These are phyloP conservation scores for Vidua macroura DNA, from an alignment of 2,113 vertebrate species.

Conservation along the genomic window DNA sequence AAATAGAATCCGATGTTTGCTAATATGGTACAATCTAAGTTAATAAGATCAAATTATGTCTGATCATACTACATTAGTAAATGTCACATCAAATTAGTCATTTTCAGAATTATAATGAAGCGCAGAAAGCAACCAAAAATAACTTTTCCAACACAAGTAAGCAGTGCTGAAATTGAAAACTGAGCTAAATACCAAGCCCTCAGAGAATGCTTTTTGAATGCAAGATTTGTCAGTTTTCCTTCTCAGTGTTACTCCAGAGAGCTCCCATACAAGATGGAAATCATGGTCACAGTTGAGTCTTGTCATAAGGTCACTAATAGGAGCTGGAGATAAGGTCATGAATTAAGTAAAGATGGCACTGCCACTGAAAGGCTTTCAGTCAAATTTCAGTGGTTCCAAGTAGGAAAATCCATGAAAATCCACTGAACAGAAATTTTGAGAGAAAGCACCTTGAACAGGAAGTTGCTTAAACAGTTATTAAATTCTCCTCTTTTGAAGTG, in stretches of 20 bases:
- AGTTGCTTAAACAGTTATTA: neutral
- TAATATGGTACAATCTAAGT: slow-evolving; percentile 68
- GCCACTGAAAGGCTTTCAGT: neutral
- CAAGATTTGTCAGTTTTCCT: neutral
- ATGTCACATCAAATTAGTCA: slow-evolving; percentile 73
- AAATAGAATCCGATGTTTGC: slow-evolving; percentile 69
- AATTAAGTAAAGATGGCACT: neutral
- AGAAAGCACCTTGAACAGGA: neutral
- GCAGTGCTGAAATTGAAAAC: slow-evolving; percentile 5
- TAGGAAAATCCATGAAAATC: neutral
- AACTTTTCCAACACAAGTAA: slow-evolving; percentile 66
- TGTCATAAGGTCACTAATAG: neutral
- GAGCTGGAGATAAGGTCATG: neutral
- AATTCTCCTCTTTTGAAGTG: neutral
- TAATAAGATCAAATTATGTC: slow-evolving; percentile 75
- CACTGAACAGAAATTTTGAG: neutral
- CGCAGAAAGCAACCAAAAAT: slow-evolving; percentile 66
- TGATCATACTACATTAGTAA: slow-evolving; percentile 73
- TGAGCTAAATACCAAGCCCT: neutral
- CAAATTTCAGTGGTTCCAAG: neutral
- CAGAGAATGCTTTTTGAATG: neutral
- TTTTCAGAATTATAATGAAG: slow-evolving; percentile 59
- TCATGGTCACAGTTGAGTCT: neutral
- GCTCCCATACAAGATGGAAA: neutral
- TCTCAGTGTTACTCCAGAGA: neutral